Base-by-base conservation (phyloP, 2,888 invertebrate species). In the Drosophila pullipes region DNA sequence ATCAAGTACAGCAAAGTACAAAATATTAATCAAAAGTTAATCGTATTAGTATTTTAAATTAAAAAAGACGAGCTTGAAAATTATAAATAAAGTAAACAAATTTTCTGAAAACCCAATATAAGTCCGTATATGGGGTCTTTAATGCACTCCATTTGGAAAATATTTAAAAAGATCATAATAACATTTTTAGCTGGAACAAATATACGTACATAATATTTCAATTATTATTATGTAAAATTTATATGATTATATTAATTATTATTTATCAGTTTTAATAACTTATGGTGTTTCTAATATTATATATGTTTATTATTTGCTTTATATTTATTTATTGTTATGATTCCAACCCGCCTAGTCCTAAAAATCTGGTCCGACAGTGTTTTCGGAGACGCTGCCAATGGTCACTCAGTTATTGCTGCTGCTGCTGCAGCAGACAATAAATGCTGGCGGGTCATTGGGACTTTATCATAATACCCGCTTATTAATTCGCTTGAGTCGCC, bases 391-490 rank as follows among this genome's bases (percentile, higher is more conserved):
- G 37, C 73, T 65, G 60, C 16, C 61, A 65, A 83, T 70, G 71
- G 69, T 75, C 78, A 75, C 63, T 78, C 82, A 72, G 72, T 78
- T 77, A 84, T 55, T 62, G 54, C 57, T 58, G 67, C 53, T 58
- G 62, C 53, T 58, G 52, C 67, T 59, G 47, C 35, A 35, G 47
- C 52, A 69, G 69, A 61, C 76, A 69, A 53, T 25, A 61, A 58
- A 54, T 74, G 64, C 65, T 63, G 71, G 57, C 50, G 44, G 63
- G 16, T 33, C 31, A 18, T 33, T 70, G 31, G 49, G 33, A 53
- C 58, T 60, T 65, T 84, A 89, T 87, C 83, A 69, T 87, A 74
- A 70, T 63, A 47, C 80, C 88, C 83, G 74, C 80, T 82, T 77
- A 59, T 76, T 59, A 71, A 74, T 39, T 52, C 73, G 59, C 81